Percentiles rank a stretch among this genome's conserved stretches.
phyloP scores from a whole-genome alignment of 2,888 invertebrate species.

The Caenorhabditis uteleia region DNA sequence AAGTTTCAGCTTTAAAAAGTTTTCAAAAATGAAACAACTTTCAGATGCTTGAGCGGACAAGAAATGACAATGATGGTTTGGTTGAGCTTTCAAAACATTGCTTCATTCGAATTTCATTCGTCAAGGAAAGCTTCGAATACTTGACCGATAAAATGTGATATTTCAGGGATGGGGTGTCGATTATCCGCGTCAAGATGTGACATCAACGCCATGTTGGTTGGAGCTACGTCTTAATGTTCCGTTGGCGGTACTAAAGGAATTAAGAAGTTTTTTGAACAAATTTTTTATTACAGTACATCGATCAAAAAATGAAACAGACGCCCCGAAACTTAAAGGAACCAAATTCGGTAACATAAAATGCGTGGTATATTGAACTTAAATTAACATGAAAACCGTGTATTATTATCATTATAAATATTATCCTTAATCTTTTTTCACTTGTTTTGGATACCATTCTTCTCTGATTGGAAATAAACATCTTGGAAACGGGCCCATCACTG shows the following conservation, averaged over 20 bases:
- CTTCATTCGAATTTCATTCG: constrained; percentile 97
- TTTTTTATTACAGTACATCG: constrained; percentile 28
- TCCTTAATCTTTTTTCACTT: no score
- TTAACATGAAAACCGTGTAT: no score
- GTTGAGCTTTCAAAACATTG: constrained; percentile 99
- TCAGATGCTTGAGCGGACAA: constrained; percentile 29
- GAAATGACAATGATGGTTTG: constrained; percentile 94
- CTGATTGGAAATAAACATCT: neutral
- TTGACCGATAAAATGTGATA: neutral
- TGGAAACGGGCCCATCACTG: constrained; percentile 17
- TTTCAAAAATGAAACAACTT: constrained; percentile 2
- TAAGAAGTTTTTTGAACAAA: neutral
- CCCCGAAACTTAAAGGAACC: constrained; percentile 21
- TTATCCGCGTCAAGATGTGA: constrained; percentile 97
- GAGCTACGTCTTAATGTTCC: constrained; percentile 97
- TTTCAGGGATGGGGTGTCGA: constrained; percentile 94
- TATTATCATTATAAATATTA: no score
- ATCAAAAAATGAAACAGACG: constrained; percentile 35
- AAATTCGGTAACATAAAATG: constrained; percentile 27
- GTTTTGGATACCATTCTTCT: no score
- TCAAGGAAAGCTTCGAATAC: constrained; percentile 75
- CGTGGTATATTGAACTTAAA: no score
- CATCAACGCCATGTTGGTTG: constrained; percentile 98
- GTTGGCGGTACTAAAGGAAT: constrained; percentile 75
- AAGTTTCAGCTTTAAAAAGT: neutral